Conservation (phyloP, 2,888 invertebrate genomes). For the Rotaria macrura region DNA sequence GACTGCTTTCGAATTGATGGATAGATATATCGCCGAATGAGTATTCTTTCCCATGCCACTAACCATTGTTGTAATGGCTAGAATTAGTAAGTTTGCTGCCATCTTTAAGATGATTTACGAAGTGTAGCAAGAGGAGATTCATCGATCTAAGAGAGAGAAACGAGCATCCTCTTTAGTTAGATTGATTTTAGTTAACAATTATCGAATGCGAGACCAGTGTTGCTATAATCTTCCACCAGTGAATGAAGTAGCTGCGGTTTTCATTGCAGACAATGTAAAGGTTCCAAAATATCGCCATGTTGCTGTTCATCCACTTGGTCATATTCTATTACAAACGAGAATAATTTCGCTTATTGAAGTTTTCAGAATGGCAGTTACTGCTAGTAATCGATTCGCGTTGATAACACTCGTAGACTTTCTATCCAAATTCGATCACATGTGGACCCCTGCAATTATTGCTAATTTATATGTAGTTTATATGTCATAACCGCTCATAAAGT, state of each 20-base stretch:
- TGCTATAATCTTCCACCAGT: background rate
- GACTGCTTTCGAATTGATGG: conserved; percentile 36
- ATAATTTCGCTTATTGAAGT: no score
- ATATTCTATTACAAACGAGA: no score
- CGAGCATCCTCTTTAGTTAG: background rate
- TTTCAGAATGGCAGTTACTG: no score
- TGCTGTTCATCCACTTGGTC: background rate
- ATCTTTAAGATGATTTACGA: background rate
- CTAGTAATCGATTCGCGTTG: no score
- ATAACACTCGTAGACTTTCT: no score
- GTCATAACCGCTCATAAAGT: no score
- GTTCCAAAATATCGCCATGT: background rate
- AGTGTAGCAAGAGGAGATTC: background rate
- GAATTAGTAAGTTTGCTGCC: conserved; percentile 34
- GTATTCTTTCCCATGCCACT: conserved; percentile 26
- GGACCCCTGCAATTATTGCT: no score
- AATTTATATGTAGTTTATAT: no score
- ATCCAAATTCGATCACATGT: no score
- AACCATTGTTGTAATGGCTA: conserved; percentile 22
- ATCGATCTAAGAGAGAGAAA: conserved; percentile 2
- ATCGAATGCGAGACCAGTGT: background rate
- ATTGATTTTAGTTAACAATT: background rate
- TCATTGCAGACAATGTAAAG: background rate
- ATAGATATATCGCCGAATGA: conserved; percentile 36
- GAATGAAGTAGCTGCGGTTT: background rate